Percentiles rank a stretch among this genome's conserved stretches.
phyloP scores from a whole-genome alignment of 2,888 invertebrate species.

The Andrena flavipes region DNA sequence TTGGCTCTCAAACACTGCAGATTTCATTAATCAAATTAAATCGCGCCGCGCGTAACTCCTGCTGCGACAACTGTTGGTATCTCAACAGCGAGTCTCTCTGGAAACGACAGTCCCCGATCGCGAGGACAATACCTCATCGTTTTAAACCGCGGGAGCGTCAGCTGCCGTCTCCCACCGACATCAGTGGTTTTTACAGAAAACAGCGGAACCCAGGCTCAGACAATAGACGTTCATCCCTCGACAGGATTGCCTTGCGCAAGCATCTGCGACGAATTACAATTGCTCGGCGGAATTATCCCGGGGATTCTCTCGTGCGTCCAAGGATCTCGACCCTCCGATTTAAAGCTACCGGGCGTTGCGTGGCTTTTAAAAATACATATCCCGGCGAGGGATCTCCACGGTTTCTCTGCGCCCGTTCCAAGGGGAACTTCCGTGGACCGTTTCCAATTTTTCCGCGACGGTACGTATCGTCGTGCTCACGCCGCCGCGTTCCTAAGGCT shows the following conservation, averaged over 20 bases:
- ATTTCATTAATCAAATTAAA: constrained; percentile 13
- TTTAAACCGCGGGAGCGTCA: not conserved
- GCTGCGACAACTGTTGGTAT: constrained; percentile 9
- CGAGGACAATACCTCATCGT: constrained; percentile 21
- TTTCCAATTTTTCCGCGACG: constrained; percentile 63
- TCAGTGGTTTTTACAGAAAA: not conserved
- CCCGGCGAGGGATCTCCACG: not conserved
- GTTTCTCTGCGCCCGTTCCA: constrained; percentile 19
- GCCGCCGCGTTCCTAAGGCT: constrained; percentile 52
- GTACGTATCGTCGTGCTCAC: constrained; percentile 37
- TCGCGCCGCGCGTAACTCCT: not conserved
- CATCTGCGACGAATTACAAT: not conserved
- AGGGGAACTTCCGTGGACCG: constrained; percentile 63
- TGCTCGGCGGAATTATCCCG: not conserved
- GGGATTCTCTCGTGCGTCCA: not conserved
- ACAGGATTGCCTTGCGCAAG: not conserved
- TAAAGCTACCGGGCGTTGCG: not conserved
- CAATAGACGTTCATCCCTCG: not conserved
- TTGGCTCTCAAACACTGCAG: not conserved
- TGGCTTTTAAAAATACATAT: constrained; percentile 16
- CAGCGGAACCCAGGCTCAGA: constrained; percentile 7
- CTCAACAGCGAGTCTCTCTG: not conserved
- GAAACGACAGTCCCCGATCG: not conserved
- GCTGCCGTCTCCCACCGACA: not conserved
- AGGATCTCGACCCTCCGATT: not conserved